Evolutionary conservation across 35 echinoderm and acorn worm genomes (phyloP), one percentile per base, ranked within the genome.

Genomic region (Lytechinus variegatus): DNA sequence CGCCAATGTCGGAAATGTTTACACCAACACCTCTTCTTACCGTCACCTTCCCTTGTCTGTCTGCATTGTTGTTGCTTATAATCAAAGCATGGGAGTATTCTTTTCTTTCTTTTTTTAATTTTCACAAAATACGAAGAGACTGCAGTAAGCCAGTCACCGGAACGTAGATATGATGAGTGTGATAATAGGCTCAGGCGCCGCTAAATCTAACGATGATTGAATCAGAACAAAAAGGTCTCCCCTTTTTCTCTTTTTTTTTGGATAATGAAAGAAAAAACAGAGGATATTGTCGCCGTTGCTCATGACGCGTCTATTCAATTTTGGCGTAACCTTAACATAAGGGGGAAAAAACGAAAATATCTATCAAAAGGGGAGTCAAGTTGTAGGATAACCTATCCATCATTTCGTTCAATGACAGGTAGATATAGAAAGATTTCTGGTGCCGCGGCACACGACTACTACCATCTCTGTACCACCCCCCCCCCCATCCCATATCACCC

Each of bases 1-100:
- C 92, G 92, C 54, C 92, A 93, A 93, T 93, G 92, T 93, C 92
- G 92, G 92, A 93, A 93, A 93, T 93, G 57, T 93, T 93, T 57
- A 93, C 55, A 54, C 92, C 92, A 93, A 93, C 92, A 93, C 92
- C 92, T 93, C 92, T 93, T 56, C 92, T 53, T 93, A 10, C 92
- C 53, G 92, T 93, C 92, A 93, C 92, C 92, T 93, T 93, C 7
- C 4, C 10, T 44, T 93, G 92, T 93, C 92, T 93, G 92, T 93
- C 57, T 93, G 28, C 92, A 56, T 93, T 93, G 52, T 93, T 13
- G 53, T 54, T 93, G 4, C 13, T 27, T 13, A 93, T 54, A 57
- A 93, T 57, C 92, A 57, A 57, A 93, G 29, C 92, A 55, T 57
- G 92, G n/a, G 54, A 93, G 16, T 93, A 57, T 93, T 55, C n/a